These are phyloP conservation scores for Megaceryle torquata DNA, from an alignment of 2,113 vertebrate species.

Conservation along the genomic window DNA sequence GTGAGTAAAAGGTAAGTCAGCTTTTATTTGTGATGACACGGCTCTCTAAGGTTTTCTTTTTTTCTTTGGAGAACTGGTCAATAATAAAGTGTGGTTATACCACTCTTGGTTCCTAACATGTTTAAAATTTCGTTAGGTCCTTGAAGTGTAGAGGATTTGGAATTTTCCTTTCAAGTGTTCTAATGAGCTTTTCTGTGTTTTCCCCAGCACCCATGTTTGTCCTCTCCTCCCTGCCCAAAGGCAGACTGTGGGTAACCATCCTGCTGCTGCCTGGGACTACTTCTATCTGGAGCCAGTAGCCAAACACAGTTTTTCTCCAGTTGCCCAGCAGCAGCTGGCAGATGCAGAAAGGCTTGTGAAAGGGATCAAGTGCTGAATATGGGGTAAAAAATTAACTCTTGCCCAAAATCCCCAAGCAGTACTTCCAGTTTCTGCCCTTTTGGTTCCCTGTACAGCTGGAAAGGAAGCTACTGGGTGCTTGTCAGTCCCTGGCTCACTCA, in stretches of 20 bases:
- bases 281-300: background rate
- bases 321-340: background rate
- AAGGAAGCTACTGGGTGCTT: background rate
- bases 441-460: background rate
- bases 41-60: slow-evolving; percentile 56
- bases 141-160: background rate
- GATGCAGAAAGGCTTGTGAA: background rate
- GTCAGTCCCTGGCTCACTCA: background rate
- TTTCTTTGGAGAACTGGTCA: slow-evolving; percentile 64
- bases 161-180: background rate
- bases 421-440: background rate
- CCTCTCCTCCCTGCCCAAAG: background rate
- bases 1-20: slow-evolving; percentile 63
- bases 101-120: slow-evolving; percentile 29
- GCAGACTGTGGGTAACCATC: background rate
- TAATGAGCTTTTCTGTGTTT: background rate
- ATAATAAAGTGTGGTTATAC: slow-evolving; percentile 63
- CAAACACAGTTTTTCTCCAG: background rate
- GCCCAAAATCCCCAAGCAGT: background rate
- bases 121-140: slow-evolving; percentile 63
- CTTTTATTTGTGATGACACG: slow-evolving; percentile 63
- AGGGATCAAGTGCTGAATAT: background rate
- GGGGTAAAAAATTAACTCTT: background rate
- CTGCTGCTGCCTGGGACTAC: background rate
- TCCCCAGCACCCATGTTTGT: background rate